Evolutionary conservation across 1,140 invertebrate species (phyloP), one percentile per base, ranked within the genome.

Genomic region (Drosophila miranda): DNA sequence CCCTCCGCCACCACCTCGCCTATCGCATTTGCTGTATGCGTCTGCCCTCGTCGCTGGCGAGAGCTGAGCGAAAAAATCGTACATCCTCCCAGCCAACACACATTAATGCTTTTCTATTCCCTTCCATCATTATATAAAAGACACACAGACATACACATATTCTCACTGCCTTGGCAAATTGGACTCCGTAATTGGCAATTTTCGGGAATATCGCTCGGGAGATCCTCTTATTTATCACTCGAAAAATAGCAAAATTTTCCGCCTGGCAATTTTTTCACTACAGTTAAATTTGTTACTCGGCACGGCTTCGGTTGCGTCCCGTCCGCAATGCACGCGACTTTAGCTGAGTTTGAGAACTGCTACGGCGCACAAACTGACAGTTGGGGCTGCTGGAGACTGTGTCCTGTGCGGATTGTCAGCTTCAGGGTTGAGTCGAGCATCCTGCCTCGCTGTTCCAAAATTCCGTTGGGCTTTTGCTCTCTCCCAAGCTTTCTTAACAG

Each of bases 351-450:
- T 75, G 56, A 58, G 68, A 66, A 78, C 76, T 81, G 66, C 81
- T 72, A 79, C 78, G 87, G 84, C 81, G 82, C 82, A 82, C 77
- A 70, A 75, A 66, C 34, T 64, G 70, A 77, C 78, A 68, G 64
- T 56, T 75, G 63, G 34, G 34, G 64, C 82, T 87, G 77, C 74
- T 86, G 81, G 64, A 75, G 63, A 71, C 71, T 67, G 58, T 53
- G 48, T 30, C 43, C 30, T 44, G 46, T 70, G 34, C 16, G 45
- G 19, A 46, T 46, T 38, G 49, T 30, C 14, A 38, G 56, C 34
- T 13, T 38, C 38, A 51, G 63, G 55, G 60, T 79, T 70, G 69
- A 60, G 68, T 69, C 64, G 75, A 69, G 71, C 80, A 75, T 60
- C 77, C 13, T 44, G 43, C 50, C 42, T 44, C 11, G 11, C 38